These are phyloP conservation scores for Cygnus olor DNA, from an alignment of 2,797 vertebrate species.

Conservation along the genomic window DNA sequence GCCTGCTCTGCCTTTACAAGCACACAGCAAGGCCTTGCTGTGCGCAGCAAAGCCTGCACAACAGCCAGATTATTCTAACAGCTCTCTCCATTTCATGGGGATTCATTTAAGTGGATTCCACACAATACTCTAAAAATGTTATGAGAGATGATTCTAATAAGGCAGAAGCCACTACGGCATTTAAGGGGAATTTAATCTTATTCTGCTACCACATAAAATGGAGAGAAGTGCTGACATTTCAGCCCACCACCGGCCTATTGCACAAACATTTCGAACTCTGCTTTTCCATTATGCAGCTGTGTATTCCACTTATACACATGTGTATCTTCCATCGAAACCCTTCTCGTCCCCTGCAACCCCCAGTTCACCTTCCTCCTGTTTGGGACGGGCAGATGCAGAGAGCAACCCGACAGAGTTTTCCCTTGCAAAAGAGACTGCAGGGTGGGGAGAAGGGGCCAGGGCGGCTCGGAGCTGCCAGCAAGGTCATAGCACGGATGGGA, in stretches of 20 bases:
- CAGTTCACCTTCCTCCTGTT: background rate
- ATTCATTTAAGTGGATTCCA: slow-evolving; percentile 68
- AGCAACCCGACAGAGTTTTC: accelerated
- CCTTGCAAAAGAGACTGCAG: background rate
- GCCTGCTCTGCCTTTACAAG: slow-evolving; percentile 23
- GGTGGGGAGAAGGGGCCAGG: background rate
- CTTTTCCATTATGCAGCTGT: slow-evolving; percentile 21
- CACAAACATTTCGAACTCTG: slow-evolving; percentile 50
- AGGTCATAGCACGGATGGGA: background rate
- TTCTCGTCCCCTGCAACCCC: background rate
- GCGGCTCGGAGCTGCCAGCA: background rate
- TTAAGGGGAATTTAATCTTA: slow-evolving; percentile 71
- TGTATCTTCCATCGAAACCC: background rate
- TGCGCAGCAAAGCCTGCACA: slow-evolving; percentile 26
- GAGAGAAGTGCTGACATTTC: slow-evolving; percentile 69
- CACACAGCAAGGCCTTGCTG: slow-evolving; percentile 15
- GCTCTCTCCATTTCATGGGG: slow-evolving; percentile 60
- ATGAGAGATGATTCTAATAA: slow-evolving; percentile 73
- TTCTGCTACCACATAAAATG: slow-evolving; percentile 63
- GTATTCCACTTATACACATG: background rate
- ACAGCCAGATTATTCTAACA: slow-evolving; percentile 61
- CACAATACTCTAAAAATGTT: slow-evolving; percentile 63
- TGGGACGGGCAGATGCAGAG: background rate
- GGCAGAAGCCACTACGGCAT: slow-evolving; percentile 56
- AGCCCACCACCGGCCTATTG: slow-evolving; percentile 36